Evolutionary conservation across 2,113 vertebrate genomes (phyloP).

Genomic region (Chroicocephalus ridibundus): DNA sequence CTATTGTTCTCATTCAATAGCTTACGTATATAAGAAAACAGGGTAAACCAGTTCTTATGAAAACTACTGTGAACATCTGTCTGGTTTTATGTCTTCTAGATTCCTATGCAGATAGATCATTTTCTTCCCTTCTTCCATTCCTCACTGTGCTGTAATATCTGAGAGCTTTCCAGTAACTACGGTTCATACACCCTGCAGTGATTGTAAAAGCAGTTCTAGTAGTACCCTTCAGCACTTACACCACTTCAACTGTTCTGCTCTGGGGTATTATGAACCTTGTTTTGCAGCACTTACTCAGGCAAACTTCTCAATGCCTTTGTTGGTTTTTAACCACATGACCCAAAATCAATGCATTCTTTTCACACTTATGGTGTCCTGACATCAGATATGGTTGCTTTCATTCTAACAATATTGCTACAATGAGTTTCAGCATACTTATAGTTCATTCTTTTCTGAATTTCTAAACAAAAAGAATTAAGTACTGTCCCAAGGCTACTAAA

Average conservation of each 20-base stretch:
- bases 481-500: background rate
- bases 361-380: background rate
- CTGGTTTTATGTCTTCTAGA: background rate
- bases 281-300: background rate
- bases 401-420: background rate
- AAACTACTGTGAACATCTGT: background rate
- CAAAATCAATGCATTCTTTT: background rate
- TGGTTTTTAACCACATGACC: background rate
- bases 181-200: background rate
- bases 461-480: background rate
- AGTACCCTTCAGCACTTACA: background rate
- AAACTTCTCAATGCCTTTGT: background rate
- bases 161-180: background rate
- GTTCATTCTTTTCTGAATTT: background rate
- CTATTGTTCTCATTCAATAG: background rate
- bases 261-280: background rate
- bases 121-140: background rate
- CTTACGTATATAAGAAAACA: background rate
- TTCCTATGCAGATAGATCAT: background rate
- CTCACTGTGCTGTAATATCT: background rate
- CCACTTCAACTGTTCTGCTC: background rate
- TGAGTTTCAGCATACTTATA: background rate
- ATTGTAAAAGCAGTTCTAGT: background rate
- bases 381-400: background rate
- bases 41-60: background rate